A percentile compares a stretch with the other conserved stretches of the same genome.
phyloP scores from a whole-genome alignment of 2,888 invertebrate genomes.

The Netelia virgata region DNA sequence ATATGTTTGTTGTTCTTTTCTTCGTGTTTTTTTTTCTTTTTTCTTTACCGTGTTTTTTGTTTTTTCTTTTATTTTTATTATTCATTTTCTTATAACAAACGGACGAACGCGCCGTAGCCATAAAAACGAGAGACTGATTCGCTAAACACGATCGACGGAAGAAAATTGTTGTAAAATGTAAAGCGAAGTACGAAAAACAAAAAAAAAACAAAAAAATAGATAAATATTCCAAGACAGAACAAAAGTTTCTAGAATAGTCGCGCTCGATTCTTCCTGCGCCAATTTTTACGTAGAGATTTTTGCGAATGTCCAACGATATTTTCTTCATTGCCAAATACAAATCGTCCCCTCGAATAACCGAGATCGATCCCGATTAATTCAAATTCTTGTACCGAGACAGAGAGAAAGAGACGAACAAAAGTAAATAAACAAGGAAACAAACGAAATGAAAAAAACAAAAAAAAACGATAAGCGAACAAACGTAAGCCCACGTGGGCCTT shows the following conservation, averaged over 20 bases:
- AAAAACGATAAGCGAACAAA: constrained; percentile 17
- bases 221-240: constrained; percentile 64
- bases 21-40: constrained; percentile 50
- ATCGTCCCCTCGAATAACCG: constrained; percentile 43
- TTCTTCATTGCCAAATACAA: too few relatives aligned
- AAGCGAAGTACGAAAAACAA: constrained; percentile 40
- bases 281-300: background rate
- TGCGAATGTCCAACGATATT: background rate
- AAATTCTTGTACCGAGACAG: constrained; percentile 43
- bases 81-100: constrained; percentile 11
- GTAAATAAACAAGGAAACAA: constrained; percentile 7
- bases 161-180: constrained; percentile 48
- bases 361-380: constrained; percentile 24
- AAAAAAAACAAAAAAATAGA: constrained; percentile 24
- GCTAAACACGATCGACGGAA: constrained; percentile 63
- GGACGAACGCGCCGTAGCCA: constrained; percentile 65
- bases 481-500: constrained; percentile 22
- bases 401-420: constrained; percentile 37
- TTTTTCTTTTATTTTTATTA: background rate
- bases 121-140: constrained; percentile 70
- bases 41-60: constrained; percentile 17
- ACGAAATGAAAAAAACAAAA: background rate
- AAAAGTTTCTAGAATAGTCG: constrained; percentile 46
- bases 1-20: constrained; percentile 49
- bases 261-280: constrained; percentile 17